Base-by-base conservation (phyloP, 2,797 vertebrate species). In the Argya squamiceps region DNA sequence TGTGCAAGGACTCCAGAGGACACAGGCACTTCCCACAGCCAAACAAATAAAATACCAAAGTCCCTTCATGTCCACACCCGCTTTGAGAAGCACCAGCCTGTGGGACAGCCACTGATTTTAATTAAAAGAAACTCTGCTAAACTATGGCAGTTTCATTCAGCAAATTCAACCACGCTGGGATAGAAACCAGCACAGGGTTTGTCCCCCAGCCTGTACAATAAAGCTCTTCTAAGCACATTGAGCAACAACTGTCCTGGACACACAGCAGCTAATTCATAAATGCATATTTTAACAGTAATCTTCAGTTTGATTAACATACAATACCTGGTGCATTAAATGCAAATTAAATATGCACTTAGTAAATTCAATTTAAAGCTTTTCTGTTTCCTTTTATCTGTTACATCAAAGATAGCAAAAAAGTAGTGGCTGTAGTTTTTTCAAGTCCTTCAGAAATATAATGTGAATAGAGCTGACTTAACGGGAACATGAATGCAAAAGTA, bases 321-420 rank as follows among this genome's bases (percentile, higher is more conserved):
- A 58, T 93, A 94, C 60, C 80, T 82, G 39, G 62, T 71, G 53
- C 67, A 92, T 71, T 93, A 84, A 78, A 95, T 84, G 67, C 53
- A 89, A 93, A 91, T 92, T 83, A 92, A 97, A 74, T 65, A 93
- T 32, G 46, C 53, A 81, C 47, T 78, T 78, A 76, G 13, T 65
- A 91, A 89, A 94, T 87, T 92, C 29, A 95, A 87, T 93, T 89
- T 92, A 94, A 97, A 96, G 77, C 65, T 85, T 4, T 95, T 85
- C 75, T 91, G 58, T 71, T 97, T 96, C 91, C 84, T 96, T 97
- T 96, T 94, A 94, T 96, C 84, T 88, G 21, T 77, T 95, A 89
- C 69, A 93, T 94, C 88, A 96, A 96, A 95, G 89, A 74, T 27
- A 82, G 30, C 22, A 56, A 78, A 88, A 94, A 87, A 89, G 62